These are phyloP conservation scores for Probosciger aterrimus DNA, from an alignment of 2,113 vertebrate species.

Conservation along the genomic window DNA sequence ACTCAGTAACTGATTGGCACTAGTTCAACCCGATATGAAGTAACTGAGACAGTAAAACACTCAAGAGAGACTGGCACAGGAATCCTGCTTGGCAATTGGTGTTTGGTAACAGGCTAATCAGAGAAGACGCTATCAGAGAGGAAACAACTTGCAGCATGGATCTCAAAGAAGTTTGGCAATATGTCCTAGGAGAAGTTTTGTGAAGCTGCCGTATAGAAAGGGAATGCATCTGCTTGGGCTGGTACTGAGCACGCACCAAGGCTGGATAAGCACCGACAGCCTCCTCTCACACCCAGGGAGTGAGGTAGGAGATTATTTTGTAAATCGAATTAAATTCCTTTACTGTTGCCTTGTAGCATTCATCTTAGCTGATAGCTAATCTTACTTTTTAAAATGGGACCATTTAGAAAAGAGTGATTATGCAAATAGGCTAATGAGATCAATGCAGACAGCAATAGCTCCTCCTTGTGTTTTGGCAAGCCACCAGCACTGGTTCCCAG, in stretches of 20 bases:
- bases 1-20: background rate
- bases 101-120: background rate
- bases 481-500: background rate
- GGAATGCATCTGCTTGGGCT: background rate
- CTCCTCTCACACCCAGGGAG: background rate
- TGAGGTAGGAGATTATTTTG: background rate
- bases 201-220: background rate
- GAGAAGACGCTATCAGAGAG: background rate
- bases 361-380: background rate
- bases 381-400: background rate
- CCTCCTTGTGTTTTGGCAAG: background rate
- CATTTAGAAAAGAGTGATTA: constrained; percentile 1
- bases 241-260: background rate
- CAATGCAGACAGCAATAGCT: background rate
- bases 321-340: background rate
- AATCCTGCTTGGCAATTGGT: background rate
- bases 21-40: background rate
- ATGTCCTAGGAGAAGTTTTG: background rate
- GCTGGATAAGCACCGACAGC: background rate
- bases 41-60: background rate
- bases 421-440: constrained; percentile 14
- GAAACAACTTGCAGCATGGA: background rate
- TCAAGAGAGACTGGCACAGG: background rate
- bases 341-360: background rate
- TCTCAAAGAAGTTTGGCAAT: background rate